Evolutionary conservation across 1,140 invertebrate genomes (phyloP).

Genomic region (Drosophila ironensis): DNA sequence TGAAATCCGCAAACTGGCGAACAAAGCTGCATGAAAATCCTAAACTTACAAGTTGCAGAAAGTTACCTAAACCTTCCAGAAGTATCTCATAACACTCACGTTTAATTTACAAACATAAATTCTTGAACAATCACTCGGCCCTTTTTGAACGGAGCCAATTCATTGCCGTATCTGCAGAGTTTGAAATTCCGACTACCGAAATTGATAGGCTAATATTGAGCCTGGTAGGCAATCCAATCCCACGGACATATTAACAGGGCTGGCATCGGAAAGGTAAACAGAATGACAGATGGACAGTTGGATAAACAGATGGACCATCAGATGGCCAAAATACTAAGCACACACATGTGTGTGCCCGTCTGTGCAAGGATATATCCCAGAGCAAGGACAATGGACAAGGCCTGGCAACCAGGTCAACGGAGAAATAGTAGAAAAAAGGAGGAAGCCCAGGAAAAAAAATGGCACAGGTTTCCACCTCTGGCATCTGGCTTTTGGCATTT

Average conservation of each 20-base stretch:
- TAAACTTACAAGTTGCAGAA: no score
- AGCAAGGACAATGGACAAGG: conserved; percentile 14
- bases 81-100: no score
- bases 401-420: conserved; percentile 5
- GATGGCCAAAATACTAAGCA: background rate
- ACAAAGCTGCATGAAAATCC: no score
- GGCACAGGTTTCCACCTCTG: no score
- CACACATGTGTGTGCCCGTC: background rate
- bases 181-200: background rate
- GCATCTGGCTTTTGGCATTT: no score
- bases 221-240: background rate
- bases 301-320: conserved; percentile 20
- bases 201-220: conserved; percentile 1
- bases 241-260: conserved; percentile 12
- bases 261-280: background rate
- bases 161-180: no score
- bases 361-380: background rate
- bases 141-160: no score
- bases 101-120: no score
- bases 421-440: background rate
- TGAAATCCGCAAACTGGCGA: no score
- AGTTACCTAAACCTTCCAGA: no score
- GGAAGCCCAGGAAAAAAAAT: background rate
- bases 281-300: conserved; percentile 20
- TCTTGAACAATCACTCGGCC: no score